phyloP scores from a whole-genome alignment of 2,888 invertebrate genomes.

The Apoda limacodes region DNA sequence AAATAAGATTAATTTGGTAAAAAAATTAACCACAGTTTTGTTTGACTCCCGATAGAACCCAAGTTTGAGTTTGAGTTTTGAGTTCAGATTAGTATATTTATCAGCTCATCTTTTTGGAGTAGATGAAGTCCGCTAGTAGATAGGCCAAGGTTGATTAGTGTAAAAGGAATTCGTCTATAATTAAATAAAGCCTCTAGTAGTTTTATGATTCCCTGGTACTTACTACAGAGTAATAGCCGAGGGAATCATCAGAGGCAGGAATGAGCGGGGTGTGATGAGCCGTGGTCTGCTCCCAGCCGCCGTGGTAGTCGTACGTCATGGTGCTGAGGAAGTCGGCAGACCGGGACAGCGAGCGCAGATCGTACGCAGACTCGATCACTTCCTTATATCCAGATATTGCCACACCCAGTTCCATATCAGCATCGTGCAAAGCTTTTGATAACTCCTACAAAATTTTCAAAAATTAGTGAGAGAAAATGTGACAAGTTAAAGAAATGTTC shows the following conservation, averaged over 20 bases:
- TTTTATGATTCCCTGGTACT: slow-evolving; percentile 36
- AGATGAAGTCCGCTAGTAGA: no score
- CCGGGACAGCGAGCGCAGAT: slow-evolving; percentile 76
- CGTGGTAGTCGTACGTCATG: slow-evolving; percentile 92
- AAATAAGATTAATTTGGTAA: background rate
- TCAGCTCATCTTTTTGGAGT: no score
- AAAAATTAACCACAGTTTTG: no score
- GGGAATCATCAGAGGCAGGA: slow-evolving; percentile 72
- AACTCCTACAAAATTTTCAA: slow-evolving; percentile 63
- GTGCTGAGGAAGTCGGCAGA: slow-evolving; percentile 84
- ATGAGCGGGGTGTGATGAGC: slow-evolving; percentile 86
- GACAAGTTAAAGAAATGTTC: no score
- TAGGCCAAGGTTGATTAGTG: no score
- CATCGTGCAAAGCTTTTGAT: slow-evolving; percentile 72
- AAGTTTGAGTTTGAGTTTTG: no score
- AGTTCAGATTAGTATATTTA: no score
- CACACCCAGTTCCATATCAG: slow-evolving; percentile 81
- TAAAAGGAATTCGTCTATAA: no score
- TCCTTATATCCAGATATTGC: slow-evolving; percentile 92
- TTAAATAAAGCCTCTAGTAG: no score
- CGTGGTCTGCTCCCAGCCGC: slow-evolving; percentile 85
- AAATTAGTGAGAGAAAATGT: slow-evolving; percentile 10
- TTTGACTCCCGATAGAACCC: no score
- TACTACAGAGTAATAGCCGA: slow-evolving; percentile 83
- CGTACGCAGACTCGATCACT: slow-evolving; percentile 89